These are phyloP conservation scores for Oncorhynchus clarkii DNA, from an alignment of 2,113 vertebrate species.

Conservation along the genomic window DNA sequence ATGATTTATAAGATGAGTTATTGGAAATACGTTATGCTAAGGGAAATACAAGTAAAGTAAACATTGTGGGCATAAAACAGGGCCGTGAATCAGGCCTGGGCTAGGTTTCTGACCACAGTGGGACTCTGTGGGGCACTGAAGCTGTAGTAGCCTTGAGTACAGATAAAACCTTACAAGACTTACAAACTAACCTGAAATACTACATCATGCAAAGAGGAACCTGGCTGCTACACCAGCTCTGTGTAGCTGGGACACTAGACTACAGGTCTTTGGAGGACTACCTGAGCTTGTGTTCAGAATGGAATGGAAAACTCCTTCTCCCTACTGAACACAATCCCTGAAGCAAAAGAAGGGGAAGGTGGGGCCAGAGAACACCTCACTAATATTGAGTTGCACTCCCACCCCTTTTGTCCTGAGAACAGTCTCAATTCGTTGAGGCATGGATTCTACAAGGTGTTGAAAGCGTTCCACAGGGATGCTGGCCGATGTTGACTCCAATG, in stretches of 20 bases:
- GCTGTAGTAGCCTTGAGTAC: neutral
- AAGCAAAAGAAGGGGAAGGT: neutral
- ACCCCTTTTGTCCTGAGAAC: too few species aligned
- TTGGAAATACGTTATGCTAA: neutral
- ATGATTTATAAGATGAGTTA: neutral
- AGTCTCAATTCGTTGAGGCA: too few species aligned
- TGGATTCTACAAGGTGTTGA: too few species aligned
- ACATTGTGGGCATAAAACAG: neutral
- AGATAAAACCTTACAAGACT: slow-evolving; percentile 17
- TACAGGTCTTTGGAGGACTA: too few species aligned
- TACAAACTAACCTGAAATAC: slow-evolving; percentile 25
- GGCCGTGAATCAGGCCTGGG: neutral
- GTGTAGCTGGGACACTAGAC: neutral
- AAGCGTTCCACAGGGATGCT: too few species aligned
- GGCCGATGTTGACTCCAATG: too few species aligned
- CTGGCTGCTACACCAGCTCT: neutral
- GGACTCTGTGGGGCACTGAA: slow-evolving; percentile 4
- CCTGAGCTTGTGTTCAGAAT: too few species aligned
- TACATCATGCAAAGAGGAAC: neutral
- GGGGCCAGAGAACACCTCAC: neutral
- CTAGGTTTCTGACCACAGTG: slow-evolving; percentile 16
- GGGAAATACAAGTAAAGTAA: too few species aligned
- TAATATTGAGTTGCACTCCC: too few species aligned
- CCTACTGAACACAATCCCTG: neutral
- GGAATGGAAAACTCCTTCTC: neutral